phyloP scores from a whole-genome alignment of 2,888 invertebrate species.

The Caenorhabditis sp. region DNA sequence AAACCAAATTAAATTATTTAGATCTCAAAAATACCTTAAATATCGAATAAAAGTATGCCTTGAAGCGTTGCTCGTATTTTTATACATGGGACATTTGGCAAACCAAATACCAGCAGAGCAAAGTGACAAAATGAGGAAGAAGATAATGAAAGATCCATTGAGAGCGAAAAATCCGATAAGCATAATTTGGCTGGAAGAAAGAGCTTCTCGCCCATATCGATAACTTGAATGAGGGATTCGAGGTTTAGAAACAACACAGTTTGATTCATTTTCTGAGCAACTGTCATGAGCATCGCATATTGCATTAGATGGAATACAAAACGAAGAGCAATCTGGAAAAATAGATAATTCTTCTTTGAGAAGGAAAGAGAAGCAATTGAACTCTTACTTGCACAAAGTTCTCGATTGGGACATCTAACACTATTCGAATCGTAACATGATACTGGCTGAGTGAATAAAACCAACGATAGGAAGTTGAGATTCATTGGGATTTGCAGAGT shows the following conservation, averaged over 20 bases:
- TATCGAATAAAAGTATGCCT: constrained; percentile 40
- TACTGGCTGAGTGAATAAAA: constrained; percentile 29
- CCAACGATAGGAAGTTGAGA: constrained; percentile 44
- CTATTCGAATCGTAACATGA: constrained; percentile 15
- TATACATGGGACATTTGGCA: constrained; percentile 27
- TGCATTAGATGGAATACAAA: constrained; percentile 17
- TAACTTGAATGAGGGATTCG: constrained; percentile 25
- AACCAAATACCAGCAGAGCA: constrained; percentile 46
- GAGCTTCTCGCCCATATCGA: constrained; percentile 36
- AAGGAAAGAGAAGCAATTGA: not conserved
- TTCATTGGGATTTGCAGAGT: constrained; percentile 46
- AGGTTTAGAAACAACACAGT: constrained; percentile 12
- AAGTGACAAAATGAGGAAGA: constrained; percentile 45
- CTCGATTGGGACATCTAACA: constrained; percentile 22
- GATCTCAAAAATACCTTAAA: constrained; percentile 20
- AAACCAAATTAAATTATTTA: not conserved
- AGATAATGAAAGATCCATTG: constrained; percentile 47
- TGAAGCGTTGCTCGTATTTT: constrained; percentile 34
- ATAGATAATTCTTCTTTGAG: not conserved
- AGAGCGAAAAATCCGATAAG: constrained; percentile 47
- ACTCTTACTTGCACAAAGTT: constrained; percentile 22
- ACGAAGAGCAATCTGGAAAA: constrained; percentile 27
- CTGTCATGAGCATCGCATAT: constrained; percentile 34
- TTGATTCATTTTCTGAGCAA: constrained; percentile 34
- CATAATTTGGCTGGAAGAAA: constrained; percentile 50